phyloP scores from a whole-genome alignment of 2,888 invertebrate genomes.

The Lithophane semibrunnea region DNA sequence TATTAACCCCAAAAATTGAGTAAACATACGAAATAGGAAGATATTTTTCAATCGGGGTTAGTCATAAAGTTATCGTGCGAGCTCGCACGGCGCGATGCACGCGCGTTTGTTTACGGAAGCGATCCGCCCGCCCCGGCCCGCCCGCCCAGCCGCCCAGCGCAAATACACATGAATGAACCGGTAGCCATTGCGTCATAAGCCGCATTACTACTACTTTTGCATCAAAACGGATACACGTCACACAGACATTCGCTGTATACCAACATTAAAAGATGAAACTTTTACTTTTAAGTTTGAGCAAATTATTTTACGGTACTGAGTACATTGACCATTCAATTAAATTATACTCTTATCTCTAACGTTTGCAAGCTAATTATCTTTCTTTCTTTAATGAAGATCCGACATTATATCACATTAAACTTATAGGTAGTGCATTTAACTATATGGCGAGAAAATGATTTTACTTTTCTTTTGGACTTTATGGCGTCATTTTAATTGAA shows the following conservation, averaged over 20 bases:
- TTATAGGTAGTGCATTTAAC: conserved; percentile 7
- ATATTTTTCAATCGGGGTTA: conserved; percentile 44
- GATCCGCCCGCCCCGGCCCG: conserved; percentile 55
- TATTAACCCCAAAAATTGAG: neutral
- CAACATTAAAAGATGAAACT: neutral
- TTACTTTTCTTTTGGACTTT: conserved; percentile 44
- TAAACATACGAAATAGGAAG: conserved; percentile 23
- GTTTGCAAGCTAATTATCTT: conserved; percentile 9
- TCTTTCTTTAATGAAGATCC: conserved; percentile 10
- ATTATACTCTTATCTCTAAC: neutral
- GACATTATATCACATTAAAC: conserved; percentile 32
- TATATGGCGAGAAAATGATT: conserved; percentile 29
- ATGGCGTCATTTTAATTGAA: conserved; percentile 43
- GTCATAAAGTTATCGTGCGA: conserved; percentile 35
- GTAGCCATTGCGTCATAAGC: conserved; percentile 64
- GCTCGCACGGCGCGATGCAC: conserved; percentile 44
- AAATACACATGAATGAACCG: conserved; percentile 74
- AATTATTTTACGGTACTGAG: no score
- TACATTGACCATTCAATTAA: neutral
- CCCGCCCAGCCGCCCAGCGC: conserved; percentile 62
- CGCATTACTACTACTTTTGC: conserved; percentile 49
- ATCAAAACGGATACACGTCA: conserved; percentile 21
- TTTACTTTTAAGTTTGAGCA: neutral
- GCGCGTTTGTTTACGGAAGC: conserved; percentile 69
- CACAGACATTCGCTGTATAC: neutral